Conservation (phyloP, 2,888 invertebrate species). For the Steinernema carpocapsae region DNA sequence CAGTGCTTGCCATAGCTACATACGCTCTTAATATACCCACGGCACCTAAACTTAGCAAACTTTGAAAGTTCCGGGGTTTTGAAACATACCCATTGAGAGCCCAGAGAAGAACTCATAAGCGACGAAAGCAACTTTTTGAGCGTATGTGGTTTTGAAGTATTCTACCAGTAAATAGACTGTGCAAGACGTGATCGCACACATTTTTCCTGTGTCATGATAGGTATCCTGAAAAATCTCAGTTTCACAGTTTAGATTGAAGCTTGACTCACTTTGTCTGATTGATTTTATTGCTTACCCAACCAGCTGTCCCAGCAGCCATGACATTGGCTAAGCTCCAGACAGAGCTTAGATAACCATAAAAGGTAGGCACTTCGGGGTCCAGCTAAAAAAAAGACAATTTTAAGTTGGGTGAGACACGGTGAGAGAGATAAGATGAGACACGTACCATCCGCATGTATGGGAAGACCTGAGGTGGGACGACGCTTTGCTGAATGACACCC, state of each 20-base stretch:
- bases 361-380: conserved; percentile 44
- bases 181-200: not conserved
- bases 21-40: conserved; percentile 40
- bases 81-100: conserved; percentile 26
- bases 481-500: conserved; percentile 44
- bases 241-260: not conserved
- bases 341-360: conserved; percentile 46
- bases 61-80: too few relatives aligned
- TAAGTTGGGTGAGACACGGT: not conserved
- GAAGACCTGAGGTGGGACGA: too few relatives aligned
- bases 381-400: conserved; percentile 37
- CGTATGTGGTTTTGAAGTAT: not conserved
- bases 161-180: not conserved
- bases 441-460: too few relatives aligned
- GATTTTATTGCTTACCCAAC: conserved; percentile 29
- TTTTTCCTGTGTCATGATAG: not conserved
- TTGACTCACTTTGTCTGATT: not conserved
- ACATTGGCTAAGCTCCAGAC: conserved; percentile 46
- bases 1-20: conserved; percentile 40
- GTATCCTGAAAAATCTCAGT: not conserved
- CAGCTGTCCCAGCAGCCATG: conserved; percentile 40
- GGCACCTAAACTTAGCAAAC: conserved; percentile 21
- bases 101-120: conserved; percentile 3
- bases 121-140: not conserved
- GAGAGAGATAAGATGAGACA: not conserved